Base-by-base conservation (phyloP, 2,113 vertebrate species). In the Seriola rivoliana region DNA sequence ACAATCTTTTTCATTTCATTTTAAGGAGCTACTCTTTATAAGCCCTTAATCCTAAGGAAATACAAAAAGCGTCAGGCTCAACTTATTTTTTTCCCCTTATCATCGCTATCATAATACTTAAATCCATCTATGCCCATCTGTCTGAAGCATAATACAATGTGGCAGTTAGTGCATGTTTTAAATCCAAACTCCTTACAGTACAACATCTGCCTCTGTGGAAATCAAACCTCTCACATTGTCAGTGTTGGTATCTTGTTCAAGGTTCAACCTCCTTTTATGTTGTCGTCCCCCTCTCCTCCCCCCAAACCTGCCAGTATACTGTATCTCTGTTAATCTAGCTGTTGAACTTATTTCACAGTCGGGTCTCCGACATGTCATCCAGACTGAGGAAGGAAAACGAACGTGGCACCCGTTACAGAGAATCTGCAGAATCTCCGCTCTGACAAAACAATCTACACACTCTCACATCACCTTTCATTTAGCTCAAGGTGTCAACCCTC, bases 381-480 rank as follows among this genome's bases (percentile, higher is more conserved):
- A n/a, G 70, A 81, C 50, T 46, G 69, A 78, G 88, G 83, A 58
- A 19, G 77, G 67, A 80, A 81, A 89, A 34, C 32, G 32, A 90
- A 87, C 40, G 77, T 84, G 90, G 75, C 92, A 91, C 66, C 92
- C 67, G 78, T 89, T 80, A 64, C 78, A 32, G 71, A 73, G 58
- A 80, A 89, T 89, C 90, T 83, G 83, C 75, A 71, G 77, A 82
- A 85, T 85, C 88, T 89, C 64, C 57, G 64, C 83, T 85, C 84
- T 91, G 89, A 92, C 92, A 90, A 87, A 89, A 85, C 90, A 90
- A 91, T 93, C 89, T 85, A 13, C 75, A 85, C 87, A 23, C 71
- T 23, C 89, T 70, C 59, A 8, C 88, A 78, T 93, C 92, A 87
- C 66, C 88, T 91, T 85, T 88, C 73, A 91, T 93, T 91, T 90